phyloP scores from a whole-genome alignment of 2,888 invertebrate species.

The Yponomeuta cagnagella region DNA sequence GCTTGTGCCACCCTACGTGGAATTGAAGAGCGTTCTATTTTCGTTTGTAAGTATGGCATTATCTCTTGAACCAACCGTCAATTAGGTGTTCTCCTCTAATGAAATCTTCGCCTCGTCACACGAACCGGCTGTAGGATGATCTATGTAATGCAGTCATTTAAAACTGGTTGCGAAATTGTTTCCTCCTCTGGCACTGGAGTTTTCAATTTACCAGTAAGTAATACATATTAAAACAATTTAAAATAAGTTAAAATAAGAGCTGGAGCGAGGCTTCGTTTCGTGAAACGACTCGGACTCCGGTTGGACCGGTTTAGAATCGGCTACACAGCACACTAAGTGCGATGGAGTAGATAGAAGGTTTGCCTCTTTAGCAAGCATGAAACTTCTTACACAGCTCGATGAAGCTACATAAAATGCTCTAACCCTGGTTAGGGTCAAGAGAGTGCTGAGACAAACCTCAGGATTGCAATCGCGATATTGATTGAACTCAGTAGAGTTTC shows the following conservation, averaged over 20 bases:
- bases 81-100: not conserved
- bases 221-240: constrained; percentile 51
- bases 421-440: too few relatives aligned
- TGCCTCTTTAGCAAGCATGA: not conserved
- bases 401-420: not conserved
- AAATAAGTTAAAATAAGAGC: constrained; percentile 51
- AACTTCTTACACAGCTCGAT: not conserved
- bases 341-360: not conserved
- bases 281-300: constrained; percentile 39
- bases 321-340: constrained; percentile 24
- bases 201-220: constrained; percentile 53
- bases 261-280: constrained; percentile 49
- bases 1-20: not conserved
- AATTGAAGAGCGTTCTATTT: not conserved
- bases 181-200: constrained; percentile 22
- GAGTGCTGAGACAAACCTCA: too few relatives aligned
- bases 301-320: constrained; percentile 64
- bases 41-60: not conserved
- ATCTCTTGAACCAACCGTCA: not conserved
- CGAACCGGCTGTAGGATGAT: not conserved
- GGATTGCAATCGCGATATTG: too few relatives aligned
- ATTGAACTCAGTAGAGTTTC: too few relatives aligned
- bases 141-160: not conserved
- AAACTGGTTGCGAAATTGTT: not conserved
- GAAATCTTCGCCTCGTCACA: not conserved